Conservation (phyloP, 92 coral and sea anemone genomes). For the Zoanthus sociatus region DNA sequence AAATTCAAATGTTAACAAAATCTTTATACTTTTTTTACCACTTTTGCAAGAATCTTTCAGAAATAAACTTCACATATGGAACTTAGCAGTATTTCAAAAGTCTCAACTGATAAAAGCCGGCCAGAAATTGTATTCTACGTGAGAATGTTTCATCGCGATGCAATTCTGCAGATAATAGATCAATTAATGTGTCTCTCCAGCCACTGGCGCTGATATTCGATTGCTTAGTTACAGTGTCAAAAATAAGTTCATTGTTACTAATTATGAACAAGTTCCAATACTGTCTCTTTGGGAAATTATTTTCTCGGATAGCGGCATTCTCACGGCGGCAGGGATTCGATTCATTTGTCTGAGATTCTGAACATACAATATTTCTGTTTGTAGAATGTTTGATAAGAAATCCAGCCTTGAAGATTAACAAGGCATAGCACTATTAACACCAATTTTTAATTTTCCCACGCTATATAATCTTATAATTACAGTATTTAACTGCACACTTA, state of each 20-base stretch:
- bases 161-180: slow-evolving; percentile 1
- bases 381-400: slow-evolving; percentile 13
- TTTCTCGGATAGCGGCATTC: slow-evolving; percentile 27
- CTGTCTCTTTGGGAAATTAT: neutral
- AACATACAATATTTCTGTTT: slow-evolving; percentile 36
- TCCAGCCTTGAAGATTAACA: neutral
- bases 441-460: slow-evolving; percentile 43
- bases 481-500: slow-evolving; percentile 15
- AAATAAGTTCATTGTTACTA: slow-evolving; percentile 36
- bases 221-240: slow-evolving; percentile 17
- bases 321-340: slow-evolving; percentile 38
- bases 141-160: neutral
- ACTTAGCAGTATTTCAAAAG: no score
- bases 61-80: no score
- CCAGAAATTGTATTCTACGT: neutral
- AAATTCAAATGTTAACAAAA: no score
- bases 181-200: slow-evolving; percentile 8
- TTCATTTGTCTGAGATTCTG: neutral
- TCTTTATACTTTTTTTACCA: no score
- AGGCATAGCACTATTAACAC: neutral
- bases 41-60: no score
- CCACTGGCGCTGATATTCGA: slow-evolving; percentile 3
- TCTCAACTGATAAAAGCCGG: no score
- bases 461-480: slow-evolving; percentile 38
- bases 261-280: slow-evolving; percentile 41